phyloP scores from a whole-genome alignment of 2,888 invertebrate genomes.

The Lysandra bellargus region DNA sequence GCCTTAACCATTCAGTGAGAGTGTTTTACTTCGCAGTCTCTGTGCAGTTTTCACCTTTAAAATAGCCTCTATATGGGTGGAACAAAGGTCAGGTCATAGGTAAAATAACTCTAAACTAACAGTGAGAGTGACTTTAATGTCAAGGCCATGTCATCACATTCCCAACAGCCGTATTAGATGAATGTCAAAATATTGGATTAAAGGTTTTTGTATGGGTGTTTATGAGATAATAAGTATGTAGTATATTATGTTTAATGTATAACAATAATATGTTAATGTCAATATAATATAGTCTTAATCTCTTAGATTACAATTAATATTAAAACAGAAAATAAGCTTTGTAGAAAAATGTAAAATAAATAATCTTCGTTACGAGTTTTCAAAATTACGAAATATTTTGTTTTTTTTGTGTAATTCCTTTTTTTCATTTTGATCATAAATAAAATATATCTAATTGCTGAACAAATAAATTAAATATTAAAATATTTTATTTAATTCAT shows the following conservation, averaged over 20 bases:
- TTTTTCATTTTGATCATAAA: too few species aligned
- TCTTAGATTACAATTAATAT: too few species aligned
- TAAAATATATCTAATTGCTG: too few species aligned
- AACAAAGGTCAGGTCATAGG: neutral
- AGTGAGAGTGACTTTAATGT: neutral
- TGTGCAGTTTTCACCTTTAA: neutral
- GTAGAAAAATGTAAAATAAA: too few species aligned
- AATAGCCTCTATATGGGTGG: neutral
- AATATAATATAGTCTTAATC: neutral
- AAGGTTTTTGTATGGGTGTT: neutral
- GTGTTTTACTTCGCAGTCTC: neutral
- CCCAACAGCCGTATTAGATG: neutral
- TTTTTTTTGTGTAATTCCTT: too few species aligned
- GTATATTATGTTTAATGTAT: too few species aligned
- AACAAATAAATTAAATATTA: too few species aligned
- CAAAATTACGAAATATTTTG: too few species aligned
- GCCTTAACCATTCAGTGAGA: neutral
- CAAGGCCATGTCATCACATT: constrained; percentile 4
- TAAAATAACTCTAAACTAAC: neutral
- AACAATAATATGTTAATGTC: neutral
- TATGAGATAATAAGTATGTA: neutral
- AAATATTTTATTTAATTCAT: too few species aligned
- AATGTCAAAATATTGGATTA: neutral
- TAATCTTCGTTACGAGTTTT: too few species aligned
- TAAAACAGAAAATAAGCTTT: too few species aligned